Conservation (phyloP, 2,888 invertebrate genomes). For the Hyalella azteca region DNA sequence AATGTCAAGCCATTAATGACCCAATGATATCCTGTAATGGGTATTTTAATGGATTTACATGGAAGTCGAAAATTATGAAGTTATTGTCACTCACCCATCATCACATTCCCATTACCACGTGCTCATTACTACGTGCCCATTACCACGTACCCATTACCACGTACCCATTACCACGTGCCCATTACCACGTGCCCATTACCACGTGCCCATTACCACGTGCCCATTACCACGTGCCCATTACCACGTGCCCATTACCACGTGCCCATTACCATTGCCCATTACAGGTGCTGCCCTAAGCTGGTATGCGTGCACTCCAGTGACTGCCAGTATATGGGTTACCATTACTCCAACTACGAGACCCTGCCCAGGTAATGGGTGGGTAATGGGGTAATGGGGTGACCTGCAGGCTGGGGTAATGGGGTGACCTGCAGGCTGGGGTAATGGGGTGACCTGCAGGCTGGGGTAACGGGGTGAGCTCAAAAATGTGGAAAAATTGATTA, state of each 20-base stretch:
- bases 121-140: not conserved
- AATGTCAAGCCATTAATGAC: no score
- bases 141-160: not conserved
- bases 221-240: not conserved
- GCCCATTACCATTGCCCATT: not conserved
- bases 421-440: not conserved
- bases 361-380: constrained; percentile 68
- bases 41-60: no score
- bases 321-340: constrained; percentile 74
- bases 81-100: no score
- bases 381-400: not conserved
- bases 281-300: constrained; percentile 80
- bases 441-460: not conserved
- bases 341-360: constrained; percentile 80
- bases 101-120: not conserved
- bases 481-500: no score
- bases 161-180: not conserved
- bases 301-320: constrained; percentile 82
- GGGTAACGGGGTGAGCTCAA: not conserved
- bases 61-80: no score
- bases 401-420: not conserved
- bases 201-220: not conserved
- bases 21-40: no score
- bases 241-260: not conserved
- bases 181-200: not conserved